These are phyloP conservation scores for Platyrinchus mystaceus DNA, from an alignment of 2,797 vertebrate genomes.

Conservation along the genomic window DNA sequence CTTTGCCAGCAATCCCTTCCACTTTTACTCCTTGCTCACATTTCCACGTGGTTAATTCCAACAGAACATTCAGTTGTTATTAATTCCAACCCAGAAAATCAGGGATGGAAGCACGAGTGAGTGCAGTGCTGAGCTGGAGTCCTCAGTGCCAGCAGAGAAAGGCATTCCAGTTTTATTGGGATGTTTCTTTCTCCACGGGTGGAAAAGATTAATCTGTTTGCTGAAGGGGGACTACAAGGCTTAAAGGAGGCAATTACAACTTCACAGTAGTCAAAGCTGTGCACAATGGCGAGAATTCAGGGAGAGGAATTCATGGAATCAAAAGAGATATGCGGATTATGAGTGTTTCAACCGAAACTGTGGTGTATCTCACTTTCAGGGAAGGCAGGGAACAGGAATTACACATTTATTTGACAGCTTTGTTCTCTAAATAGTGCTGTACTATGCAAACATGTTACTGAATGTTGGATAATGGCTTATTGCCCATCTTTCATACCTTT, in stretches of 20 bases:
- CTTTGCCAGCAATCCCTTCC: background rate
- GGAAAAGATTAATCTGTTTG: background rate
- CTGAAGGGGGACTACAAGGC: background rate
- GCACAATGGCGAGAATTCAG: background rate
- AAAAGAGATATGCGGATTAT: background rate
- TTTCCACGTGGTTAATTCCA: background rate
- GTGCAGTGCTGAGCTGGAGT: background rate
- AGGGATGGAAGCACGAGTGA: background rate
- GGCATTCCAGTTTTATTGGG: background rate
- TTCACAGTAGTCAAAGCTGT: background rate
- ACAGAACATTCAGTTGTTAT: background rate
- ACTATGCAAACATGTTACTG: background rate
- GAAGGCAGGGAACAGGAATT: background rate
- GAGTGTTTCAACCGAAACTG: background rate
- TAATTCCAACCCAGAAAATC: background rate
- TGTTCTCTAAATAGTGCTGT: background rate
- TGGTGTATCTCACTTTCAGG: background rate
- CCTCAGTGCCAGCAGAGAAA: background rate
- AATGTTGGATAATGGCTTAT: background rate
- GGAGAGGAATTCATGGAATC: background rate
- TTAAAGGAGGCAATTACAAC: background rate
- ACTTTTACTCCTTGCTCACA: background rate
- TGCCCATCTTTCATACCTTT: background rate
- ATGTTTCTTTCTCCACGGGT: background rate
- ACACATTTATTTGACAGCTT: background rate